phyloP scores from a whole-genome alignment of 2,797 vertebrate genomes.

The Cynodonichthys magdalenae region DNA sequence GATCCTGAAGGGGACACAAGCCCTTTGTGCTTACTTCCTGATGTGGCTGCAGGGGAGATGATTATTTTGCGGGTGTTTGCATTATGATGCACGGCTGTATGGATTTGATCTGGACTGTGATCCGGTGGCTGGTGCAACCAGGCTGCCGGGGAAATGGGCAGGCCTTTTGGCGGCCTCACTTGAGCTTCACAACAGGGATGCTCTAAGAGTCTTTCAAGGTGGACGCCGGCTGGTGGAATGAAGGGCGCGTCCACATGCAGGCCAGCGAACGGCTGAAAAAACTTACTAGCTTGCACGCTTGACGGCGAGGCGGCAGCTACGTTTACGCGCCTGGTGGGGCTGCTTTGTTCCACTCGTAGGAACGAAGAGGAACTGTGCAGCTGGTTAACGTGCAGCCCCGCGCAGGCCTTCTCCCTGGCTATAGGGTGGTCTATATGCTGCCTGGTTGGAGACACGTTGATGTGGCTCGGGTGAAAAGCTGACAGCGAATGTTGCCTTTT shows the following conservation, averaged over 20 bases:
- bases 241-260: constrained; percentile 38
- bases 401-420: constrained; percentile 29
- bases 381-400: constrained; percentile 20
- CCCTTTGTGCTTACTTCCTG: constrained; percentile 23
- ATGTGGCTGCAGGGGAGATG: constrained; percentile 29
- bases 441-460: constrained; percentile 32
- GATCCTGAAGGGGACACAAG: constrained; percentile 18
- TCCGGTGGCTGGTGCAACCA: constrained; percentile 54
- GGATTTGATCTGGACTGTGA: constrained; percentile 30
- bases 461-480: constrained; percentile 21
- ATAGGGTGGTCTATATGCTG: constrained; percentile 35
- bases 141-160: constrained; percentile 21
- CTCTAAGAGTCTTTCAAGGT: constrained; percentile 40
- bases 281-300: constrained; percentile 30
- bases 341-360: constrained; percentile 26
- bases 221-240: constrained; percentile 27
- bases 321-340: constrained; percentile 26
- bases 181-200: constrained; percentile 52
- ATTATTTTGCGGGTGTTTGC: constrained; percentile 36
- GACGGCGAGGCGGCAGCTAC: constrained; percentile 37
- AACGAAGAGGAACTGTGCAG: constrained; percentile 24
- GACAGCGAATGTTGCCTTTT: constrained; percentile 50
- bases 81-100: constrained; percentile 23
- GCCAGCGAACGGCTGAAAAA: constrained; percentile 24
- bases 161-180: constrained; percentile 32